Conservation (phyloP, 2,797 vertebrate genomes). For the Gobionotothen gibberifrons region DNA sequence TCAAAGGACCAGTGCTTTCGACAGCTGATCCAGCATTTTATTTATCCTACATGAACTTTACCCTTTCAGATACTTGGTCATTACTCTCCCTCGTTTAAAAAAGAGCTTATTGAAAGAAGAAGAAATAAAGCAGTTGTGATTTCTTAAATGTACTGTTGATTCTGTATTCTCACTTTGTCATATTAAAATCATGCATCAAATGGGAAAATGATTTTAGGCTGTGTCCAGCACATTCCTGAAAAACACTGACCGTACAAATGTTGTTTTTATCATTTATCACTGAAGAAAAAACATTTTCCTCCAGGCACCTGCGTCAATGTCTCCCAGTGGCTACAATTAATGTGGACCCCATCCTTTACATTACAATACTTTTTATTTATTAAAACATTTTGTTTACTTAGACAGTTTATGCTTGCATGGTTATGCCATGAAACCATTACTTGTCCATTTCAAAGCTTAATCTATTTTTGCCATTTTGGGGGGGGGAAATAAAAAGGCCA, state of each 20-base stretch:
- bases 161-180: conserved; percentile 62
- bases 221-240: neutral
- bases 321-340: neutral
- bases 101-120: conserved; percentile 93
- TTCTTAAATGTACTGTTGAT: conserved; percentile 78
- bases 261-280: neutral
- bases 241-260: neutral
- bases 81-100: conserved; percentile 90
- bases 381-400: neutral
- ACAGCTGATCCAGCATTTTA: conserved; percentile 77
- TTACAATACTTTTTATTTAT: neutral
- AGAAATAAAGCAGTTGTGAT: conserved; percentile 87
- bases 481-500: too few relatives aligned
- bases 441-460: too few relatives aligned
- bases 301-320: neutral
- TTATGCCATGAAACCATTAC: neutral
- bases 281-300: neutral
- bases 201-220: conserved; percentile 24
- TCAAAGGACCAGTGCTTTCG: conserved; percentile 78
- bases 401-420: neutral
- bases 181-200: conserved; percentile 49
- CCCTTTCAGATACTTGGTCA: conserved; percentile 95
- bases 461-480: too few relatives aligned
- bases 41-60: conserved; percentile 91
- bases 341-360: neutral